phyloP scores from a whole-genome alignment of 1,140 invertebrate species.

The Hesperophylax magnus region DNA sequence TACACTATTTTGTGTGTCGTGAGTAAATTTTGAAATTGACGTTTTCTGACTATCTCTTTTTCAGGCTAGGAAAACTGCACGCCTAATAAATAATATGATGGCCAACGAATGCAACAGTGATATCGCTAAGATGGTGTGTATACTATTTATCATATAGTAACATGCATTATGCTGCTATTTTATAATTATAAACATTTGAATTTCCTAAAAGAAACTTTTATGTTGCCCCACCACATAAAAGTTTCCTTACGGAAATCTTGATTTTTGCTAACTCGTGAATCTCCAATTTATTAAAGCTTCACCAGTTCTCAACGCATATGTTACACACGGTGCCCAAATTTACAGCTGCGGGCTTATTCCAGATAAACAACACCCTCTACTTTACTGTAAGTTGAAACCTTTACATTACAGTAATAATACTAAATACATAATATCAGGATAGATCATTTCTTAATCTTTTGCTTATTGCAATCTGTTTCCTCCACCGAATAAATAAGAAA shows the following conservation, averaged over 20 bases:
- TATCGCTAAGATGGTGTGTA: slow-evolving; percentile 13
- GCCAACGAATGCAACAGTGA: neutral
- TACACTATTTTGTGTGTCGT: neutral
- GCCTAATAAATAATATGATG: slow-evolving; percentile 12
- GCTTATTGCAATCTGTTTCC: too few relatives aligned
- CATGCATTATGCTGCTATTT: too few relatives aligned
- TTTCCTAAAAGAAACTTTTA: too few relatives aligned
- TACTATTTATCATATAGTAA: neutral
- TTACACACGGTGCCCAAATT: neutral
- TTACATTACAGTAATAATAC: too few relatives aligned
- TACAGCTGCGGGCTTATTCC: neutral
- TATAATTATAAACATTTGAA: too few relatives aligned
- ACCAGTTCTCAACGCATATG: neutral
- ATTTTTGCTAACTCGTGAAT: neutral
- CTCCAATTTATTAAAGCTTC: neutral
- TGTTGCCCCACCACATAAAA: too few relatives aligned
- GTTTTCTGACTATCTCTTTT: neutral
- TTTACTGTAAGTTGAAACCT: neutral
- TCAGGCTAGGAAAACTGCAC: neutral
- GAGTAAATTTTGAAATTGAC: neutral
- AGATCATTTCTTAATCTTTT: too few relatives aligned
- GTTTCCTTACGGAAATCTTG: neutral
- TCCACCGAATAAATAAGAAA: too few relatives aligned
- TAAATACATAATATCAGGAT: too few relatives aligned
- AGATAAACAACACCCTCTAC: neutral